Evolutionary conservation across 2,888 invertebrate species (phyloP).

Genomic region (Brenthis hecate): DNA sequence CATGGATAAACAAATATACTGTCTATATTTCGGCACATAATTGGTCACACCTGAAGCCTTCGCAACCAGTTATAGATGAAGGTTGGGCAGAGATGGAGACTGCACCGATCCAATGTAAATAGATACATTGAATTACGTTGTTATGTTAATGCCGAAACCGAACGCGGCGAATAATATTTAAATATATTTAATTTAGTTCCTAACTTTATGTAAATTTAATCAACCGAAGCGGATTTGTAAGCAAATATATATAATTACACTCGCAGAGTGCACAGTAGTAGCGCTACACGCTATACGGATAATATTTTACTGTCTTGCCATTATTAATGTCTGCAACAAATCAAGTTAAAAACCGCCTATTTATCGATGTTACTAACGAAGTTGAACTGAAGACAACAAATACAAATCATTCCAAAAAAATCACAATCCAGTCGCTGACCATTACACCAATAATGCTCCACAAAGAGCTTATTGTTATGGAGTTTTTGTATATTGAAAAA

Average conservation of each 20-base stretch:
- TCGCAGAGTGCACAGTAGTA: not conserved
- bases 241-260: slow-evolving; percentile 24
- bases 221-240: slow-evolving; percentile 23
- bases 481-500: too few species aligned
- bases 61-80: too few species aligned
- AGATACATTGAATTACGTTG: not conserved
- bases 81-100: not conserved
- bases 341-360: slow-evolving; percentile 15
- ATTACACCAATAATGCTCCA: not conserved
- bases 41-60: too few species aligned
- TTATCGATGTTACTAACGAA: slow-evolving; percentile 14
- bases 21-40: too few species aligned
- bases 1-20: too few species aligned
- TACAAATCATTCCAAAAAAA: slow-evolving; percentile 19
- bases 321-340: slow-evolving; percentile 24
- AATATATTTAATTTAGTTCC: slow-evolving; percentile 30
- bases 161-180: slow-evolving; percentile 22
- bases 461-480: too few species aligned
- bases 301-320: slow-evolving; percentile 23
- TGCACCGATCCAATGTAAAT: not conserved
- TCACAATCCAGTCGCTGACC: slow-evolving; percentile 16
- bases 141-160: slow-evolving; percentile 21
- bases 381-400: slow-evolving; percentile 14
- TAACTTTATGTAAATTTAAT: slow-evolving; percentile 31
- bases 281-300: not conserved